phyloP scores from a whole-genome alignment of 2,888 invertebrate species.

The Eledona agricola region DNA sequence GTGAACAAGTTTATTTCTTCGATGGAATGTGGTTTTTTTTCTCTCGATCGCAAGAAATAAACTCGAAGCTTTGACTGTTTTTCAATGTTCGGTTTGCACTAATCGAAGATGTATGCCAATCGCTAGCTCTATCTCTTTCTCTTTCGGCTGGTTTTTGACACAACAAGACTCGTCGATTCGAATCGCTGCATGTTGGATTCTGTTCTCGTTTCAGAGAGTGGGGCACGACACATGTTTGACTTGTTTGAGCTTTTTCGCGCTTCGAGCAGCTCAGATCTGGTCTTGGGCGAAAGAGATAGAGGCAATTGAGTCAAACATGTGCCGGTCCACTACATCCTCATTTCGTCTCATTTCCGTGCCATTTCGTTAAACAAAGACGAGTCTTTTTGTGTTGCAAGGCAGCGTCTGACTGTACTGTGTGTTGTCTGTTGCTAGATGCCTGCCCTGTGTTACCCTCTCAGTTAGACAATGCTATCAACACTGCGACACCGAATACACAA shows the following conservation, averaged over 20 bases:
- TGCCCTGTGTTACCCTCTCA: conserved; percentile 87
- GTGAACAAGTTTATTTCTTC: conserved; percentile 47
- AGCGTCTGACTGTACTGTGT: conserved; percentile 71
- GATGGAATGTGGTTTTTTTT: conserved; percentile 41
- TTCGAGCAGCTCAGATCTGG: too few species aligned
- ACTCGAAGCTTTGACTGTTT: conserved; percentile 56
- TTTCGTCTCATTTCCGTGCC: too few species aligned
- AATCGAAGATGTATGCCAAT: conserved; percentile 50
- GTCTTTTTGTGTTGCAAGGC: conserved; percentile 51
- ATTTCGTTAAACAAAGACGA: too few species aligned
- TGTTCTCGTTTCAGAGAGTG: too few species aligned
- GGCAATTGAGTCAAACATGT: too few species aligned
- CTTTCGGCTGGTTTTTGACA: conserved; percentile 57
- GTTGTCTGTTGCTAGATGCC: conserved; percentile 96
- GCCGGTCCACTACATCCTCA: too few species aligned
- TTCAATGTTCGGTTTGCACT: conserved; percentile 58
- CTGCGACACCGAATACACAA: conserved; percentile 65
- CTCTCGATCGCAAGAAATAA: conserved; percentile 50
- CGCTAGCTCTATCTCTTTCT: conserved; percentile 58
- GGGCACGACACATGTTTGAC: too few species aligned
- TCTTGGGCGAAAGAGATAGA: too few species aligned
- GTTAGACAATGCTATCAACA: conserved; percentile 88
- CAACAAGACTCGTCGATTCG: conserved; percentile 42
- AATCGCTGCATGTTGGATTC: conserved; percentile 17
- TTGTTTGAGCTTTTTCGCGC: too few species aligned